These are phyloP conservation scores for Procapra przewalskii DNA, from an alignment of 2,113 vertebrate species.

Conservation along the genomic window DNA sequence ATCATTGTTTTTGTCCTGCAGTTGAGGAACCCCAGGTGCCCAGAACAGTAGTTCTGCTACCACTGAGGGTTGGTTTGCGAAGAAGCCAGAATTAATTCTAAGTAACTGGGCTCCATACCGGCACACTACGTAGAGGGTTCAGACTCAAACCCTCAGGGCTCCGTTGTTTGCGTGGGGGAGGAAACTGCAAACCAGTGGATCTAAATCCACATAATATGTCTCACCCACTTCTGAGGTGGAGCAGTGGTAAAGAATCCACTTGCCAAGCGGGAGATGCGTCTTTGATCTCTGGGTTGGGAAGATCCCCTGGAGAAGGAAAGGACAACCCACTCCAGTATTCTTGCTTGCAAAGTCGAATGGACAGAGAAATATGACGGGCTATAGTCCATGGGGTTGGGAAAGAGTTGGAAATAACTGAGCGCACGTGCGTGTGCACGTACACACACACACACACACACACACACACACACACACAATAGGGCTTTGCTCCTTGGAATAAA, in stretches of 20 bases:
- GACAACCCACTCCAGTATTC: not conserved
- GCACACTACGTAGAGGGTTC: not conserved
- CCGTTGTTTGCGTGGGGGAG: not conserved
- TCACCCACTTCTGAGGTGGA: not conserved
- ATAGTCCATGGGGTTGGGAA: not conserved
- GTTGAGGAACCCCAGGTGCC: not conserved
- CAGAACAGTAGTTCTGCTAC: not conserved
- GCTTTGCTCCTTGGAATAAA: not conserved
- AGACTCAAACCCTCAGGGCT: not conserved
- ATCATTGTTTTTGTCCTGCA: not conserved
- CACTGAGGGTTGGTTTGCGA: not conserved
- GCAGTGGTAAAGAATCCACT: not conserved
- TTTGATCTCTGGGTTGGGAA: not conserved
- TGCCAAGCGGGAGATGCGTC: not conserved
- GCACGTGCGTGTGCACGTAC: rapidly evolving
- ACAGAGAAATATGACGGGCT: not conserved
- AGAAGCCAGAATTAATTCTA: not conserved
- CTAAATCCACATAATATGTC: not conserved
- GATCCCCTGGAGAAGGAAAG: not conserved
- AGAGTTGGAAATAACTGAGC: not conserved
- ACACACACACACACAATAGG: not conserved
- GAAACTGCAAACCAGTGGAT: not conserved
- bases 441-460: not conserved
- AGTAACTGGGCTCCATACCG: not conserved
- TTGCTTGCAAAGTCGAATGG: not conserved